Base-by-base conservation (phyloP, 1,140 invertebrate genomes). In the Aphaenogaster ashmeadi region DNA sequence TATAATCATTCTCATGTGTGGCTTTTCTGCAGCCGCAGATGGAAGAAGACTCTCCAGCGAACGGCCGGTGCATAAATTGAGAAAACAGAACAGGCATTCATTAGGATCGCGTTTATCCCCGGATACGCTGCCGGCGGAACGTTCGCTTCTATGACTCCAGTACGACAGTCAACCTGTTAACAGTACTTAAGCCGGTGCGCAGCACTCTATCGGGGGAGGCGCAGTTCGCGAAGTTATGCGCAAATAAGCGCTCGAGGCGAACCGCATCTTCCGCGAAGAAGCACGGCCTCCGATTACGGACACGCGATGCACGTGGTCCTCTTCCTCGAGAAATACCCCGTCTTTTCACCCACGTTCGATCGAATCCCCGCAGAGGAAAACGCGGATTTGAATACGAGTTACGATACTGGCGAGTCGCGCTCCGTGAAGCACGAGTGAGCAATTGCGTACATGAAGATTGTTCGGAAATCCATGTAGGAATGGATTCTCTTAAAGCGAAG, bases 171-270 rank as follows among this genome's bases (percentile, higher is more conserved):
- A 58, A 88, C 77, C 79, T 69, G 75, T 81, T 86, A 86, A 81
- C 84, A 81, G 50, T 87, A 62, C 52, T 66, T 56, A 86, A 60
- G 36, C 58, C 38, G 71, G 52, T 50, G 67, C 58, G 6, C 44
- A 27, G n/a, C 47, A 38, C 72, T 44, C 60, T 8, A 58, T 78
- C 52, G 81, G 74, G 54, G 83, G 88, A 88, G 92, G 71, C n/a
- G 11, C 58, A 89, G 60, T 83, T 69, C 86, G 80, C 87, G 6
- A 86, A 88, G 91, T 89, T 91, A 91, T 93, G 91, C 89, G 78
- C 89, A 83, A 93, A 88, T 83, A 91, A 91, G 81, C 88, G 89
- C 89, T 85, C 54, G 56, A 50, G 88, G 90, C 87, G 67, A 74
- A 21, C 67, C 18, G 80, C 52, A 72, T 83, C 80, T 71, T 74